Percentiles rank a stretch among this genome's conserved stretches.
Evolutionary conservation across 2,113 vertebrate genomes (phyloP).

Genomic region (Hippolais icterina): DNA sequence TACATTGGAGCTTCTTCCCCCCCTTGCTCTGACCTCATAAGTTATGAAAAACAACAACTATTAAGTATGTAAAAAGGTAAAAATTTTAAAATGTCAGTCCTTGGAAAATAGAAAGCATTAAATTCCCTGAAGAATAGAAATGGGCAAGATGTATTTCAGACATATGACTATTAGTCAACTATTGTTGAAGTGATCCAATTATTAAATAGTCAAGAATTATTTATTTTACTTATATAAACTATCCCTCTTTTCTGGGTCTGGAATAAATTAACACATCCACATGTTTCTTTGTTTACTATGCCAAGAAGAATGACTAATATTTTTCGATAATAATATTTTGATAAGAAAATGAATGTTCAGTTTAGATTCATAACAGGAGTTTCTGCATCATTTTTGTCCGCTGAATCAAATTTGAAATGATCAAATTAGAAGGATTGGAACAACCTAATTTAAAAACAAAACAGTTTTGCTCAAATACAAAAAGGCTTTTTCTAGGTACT

Average conservation of each 20-base stretch:
- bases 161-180: conserved; percentile 61
- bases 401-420: conserved; percentile 48
- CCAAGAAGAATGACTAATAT: conserved; percentile 57
- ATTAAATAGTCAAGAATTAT: conserved; percentile 54
- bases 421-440: conserved; percentile 39
- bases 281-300: conserved; percentile 54
- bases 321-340: conserved; percentile 61
- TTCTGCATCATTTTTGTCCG: conserved; percentile 23
- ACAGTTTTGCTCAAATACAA: conserved; percentile 21
- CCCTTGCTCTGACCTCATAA: not conserved
- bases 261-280: conserved; percentile 56
- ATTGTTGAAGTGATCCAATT: conserved; percentile 56
- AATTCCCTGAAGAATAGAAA: conserved; percentile 34
- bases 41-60: not conserved
- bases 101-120: not conserved
- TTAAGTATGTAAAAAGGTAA: conserved; percentile 45
- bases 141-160: conserved; percentile 23
- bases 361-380: conserved; percentile 47
- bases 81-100: not conserved
- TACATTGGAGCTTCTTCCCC: not conserved
- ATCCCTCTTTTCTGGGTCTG: conserved; percentile 22
- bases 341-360: conserved; percentile 50
- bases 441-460: conserved; percentile 36
- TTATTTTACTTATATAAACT: conserved; percentile 56
- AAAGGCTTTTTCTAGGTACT: not conserved